Evolutionary conservation across 2,797 vertebrate species (phyloP).

Genomic region (Esox lucius): DNA sequence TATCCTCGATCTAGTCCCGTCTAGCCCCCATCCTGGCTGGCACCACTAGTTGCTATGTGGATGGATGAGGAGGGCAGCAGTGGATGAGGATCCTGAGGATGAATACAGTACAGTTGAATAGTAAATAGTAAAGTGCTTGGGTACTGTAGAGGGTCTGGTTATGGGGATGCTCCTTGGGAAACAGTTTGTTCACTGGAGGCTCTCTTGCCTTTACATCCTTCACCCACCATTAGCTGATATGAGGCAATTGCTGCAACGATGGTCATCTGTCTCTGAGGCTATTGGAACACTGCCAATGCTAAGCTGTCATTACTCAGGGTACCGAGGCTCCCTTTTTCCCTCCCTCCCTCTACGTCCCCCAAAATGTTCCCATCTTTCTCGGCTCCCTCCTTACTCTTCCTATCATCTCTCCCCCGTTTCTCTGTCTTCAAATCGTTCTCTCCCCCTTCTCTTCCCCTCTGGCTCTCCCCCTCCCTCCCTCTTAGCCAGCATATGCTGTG

Average conservation of each 20-base stretch:
- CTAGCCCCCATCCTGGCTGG: no score
- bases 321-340: slow-evolving; percentile 18
- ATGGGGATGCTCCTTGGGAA: slow-evolving; percentile 58
- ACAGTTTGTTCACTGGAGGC: slow-evolving; percentile 47
- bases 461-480: slow-evolving; percentile 5
- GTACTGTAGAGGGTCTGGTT: slow-evolving; percentile 5
- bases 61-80: slow-evolving; percentile 54
- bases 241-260: slow-evolving; percentile 69
- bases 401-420: slow-evolving; percentile 15
- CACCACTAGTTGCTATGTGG: slow-evolving; percentile 44
- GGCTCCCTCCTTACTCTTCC: not conserved
- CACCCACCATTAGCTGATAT: slow-evolving; percentile 70
- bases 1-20: no score
- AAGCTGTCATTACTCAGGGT: slow-evolving; percentile 56
- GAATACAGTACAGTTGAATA: slow-evolving; percentile 41
- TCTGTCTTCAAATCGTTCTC: not conserved
- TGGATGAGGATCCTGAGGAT: slow-evolving; percentile 47
- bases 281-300: slow-evolving; percentile 73
- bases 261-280: slow-evolving; percentile 72
- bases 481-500: slow-evolving; percentile 20
- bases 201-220: slow-evolving; percentile 40
- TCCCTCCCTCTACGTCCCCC: slow-evolving; percentile 12
- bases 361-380: slow-evolving; percentile 7
- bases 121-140: not conserved
- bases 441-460: not conserved